Evolutionary conservation across 30 jellyfish, hydroid and myxozoan species (phyloP), one percentile per base, ranked within the genome.

Genomic region (Catostylus mosaicus): DNA sequence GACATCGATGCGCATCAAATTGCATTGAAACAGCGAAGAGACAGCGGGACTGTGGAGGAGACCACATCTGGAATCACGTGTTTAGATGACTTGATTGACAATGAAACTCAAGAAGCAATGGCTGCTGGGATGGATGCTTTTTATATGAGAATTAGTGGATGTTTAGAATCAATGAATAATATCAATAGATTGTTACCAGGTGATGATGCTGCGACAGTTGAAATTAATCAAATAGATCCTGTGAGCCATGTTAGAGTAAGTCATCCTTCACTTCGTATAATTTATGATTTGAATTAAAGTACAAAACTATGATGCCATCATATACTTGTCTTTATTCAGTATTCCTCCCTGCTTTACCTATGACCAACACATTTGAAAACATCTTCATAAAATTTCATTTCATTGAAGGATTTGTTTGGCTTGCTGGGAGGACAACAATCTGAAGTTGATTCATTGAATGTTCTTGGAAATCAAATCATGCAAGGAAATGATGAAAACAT

Each of bases 51-150:
- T 24, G 77, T 73, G 20, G 96, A 86, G 29, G 96, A 86, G 30
- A 23, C 69, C 7, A 50, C 77, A 18, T 75, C 76, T 23, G 86
- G 81, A 30, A 77, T 56, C 45, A 68, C 80, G 47, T 72, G 82
- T 31, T 37, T 86, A 34, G 88, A 76, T 12, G 96, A 86, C 43
- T 38, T 74, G 65, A 54, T 87, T 52, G 91, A 78, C 51, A 68
- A 31, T 40, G 89, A 78, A 59, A 47, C 96, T 35, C 87, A 88
- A 22, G 97, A 88, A 30, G 92, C 88, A 48, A 76, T 79, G 79
- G 93, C 92, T 77, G 87, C 91, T 43, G 96, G 95, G 77, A 75
- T 93, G 90, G 96, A 93, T 36, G 89, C 83, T 27, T 93, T 93
- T 52, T 79, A 82, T 50, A 69, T 34, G 26, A 75, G 92, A 35